Percentiles rank a stretch among this genome's conserved stretches.
These are phyloP conservation scores for Plebejus anna DNA, from an alignment of 2,888 invertebrate genomes.

Conservation along the genomic window DNA sequence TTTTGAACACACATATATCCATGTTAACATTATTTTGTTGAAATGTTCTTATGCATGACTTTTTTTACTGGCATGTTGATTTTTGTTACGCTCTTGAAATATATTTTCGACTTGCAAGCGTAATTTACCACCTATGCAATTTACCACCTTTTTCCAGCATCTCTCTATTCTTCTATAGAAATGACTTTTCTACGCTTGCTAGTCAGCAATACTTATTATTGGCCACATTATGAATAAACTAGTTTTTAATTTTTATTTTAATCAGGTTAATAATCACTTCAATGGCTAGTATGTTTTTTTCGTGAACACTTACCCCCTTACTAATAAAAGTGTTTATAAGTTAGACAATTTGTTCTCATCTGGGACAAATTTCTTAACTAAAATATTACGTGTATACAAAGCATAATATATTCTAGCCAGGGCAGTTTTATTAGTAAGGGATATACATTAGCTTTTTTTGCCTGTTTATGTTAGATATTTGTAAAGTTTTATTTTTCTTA, in stretches of 20 bases:
- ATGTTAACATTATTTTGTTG: slow-evolving; percentile 15
- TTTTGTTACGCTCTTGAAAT: slow-evolving; percentile 44
- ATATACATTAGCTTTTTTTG: not conserved
- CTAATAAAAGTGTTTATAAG: not conserved
- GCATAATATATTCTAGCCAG: too few relatives aligned
- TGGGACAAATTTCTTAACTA: too few relatives aligned
- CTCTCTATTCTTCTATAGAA: too few relatives aligned
- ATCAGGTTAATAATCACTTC: not conserved
- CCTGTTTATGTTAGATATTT: not conserved
- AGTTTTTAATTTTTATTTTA: not conserved
- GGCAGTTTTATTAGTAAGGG: too few relatives aligned
- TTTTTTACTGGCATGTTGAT: slow-evolving; percentile 30
- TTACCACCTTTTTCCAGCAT: too few relatives aligned
- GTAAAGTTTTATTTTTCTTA: not conserved
- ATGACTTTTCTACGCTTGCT: not conserved
- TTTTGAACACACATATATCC: slow-evolving; percentile 25
- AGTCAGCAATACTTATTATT: not conserved
- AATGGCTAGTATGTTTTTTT: not conserved
- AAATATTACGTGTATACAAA: too few relatives aligned
- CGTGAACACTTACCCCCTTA: not conserved
- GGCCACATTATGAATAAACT: not conserved
- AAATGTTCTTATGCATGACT: not conserved
- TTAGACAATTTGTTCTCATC: too few relatives aligned
- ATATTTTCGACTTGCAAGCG: too few relatives aligned
- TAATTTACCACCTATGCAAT: not conserved